These are phyloP conservation scores for Aradophagus sp. DNA, from an alignment of 1,140 invertebrate genomes.

Conservation along the genomic window DNA sequence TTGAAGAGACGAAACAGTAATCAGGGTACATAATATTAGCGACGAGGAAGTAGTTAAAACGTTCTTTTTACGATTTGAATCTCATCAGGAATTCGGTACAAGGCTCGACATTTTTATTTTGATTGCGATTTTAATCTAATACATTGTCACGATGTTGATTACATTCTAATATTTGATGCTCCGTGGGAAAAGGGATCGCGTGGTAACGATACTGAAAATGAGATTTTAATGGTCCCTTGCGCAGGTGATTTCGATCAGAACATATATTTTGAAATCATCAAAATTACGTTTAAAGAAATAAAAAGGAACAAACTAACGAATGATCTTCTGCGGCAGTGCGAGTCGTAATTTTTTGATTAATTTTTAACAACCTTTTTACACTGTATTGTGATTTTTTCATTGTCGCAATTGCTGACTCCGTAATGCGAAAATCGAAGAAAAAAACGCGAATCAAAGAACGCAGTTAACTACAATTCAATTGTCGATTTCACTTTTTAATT, in stretches of 20 bases:
- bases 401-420: too few relatives aligned
- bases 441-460: too few relatives aligned
- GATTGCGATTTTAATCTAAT: slow-evolving; percentile 40
- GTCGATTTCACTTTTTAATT: too few relatives aligned
- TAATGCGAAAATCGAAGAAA: too few relatives aligned
- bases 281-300: slow-evolving; percentile 10
- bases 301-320: too few relatives aligned
- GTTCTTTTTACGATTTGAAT: slow-evolving; percentile 22
- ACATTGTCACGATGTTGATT: slow-evolving; percentile 46
- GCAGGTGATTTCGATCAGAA: slow-evolving; percentile 23
- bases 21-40: slow-evolving; percentile 26
- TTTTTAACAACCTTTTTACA: too few relatives aligned
- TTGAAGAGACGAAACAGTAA: slow-evolving; percentile 12
- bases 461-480: too few relatives aligned
- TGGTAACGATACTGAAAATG: slow-evolving; percentile 42
- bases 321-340: too few relatives aligned
- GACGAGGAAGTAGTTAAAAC: slow-evolving; percentile 24
- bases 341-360: too few relatives aligned
- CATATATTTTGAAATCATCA: slow-evolving; percentile 22
- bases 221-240: slow-evolving; percentile 44
- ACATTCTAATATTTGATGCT: slow-evolving; percentile 46
- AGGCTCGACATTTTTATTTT: slow-evolving; percentile 25
- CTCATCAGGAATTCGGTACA: slow-evolving; percentile 20
- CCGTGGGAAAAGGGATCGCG: slow-evolving; percentile 36
- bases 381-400: too few relatives aligned